Evolutionary conservation across 2,797 vertebrate species (phyloP), one percentile per base, ranked within the genome.

Genomic region (Pangasius macronema): DNA sequence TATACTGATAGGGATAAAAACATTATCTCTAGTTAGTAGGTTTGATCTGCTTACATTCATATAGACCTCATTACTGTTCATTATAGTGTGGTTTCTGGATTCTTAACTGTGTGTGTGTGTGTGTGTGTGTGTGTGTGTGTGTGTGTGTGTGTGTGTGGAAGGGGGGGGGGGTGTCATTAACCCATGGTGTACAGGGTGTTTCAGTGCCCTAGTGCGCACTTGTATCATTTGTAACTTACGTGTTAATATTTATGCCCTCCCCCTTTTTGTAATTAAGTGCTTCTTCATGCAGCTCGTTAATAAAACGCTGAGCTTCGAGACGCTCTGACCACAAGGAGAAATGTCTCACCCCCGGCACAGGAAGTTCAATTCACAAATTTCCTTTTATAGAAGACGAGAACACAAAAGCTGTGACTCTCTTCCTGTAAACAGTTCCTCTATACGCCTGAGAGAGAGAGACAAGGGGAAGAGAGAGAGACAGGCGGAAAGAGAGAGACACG

Each of bases 301-400:
- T 53, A 18, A 30, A 9, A 18, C 1, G n/a, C 7, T 2, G 75
- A 53, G 49, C 13, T 76, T 55, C 0, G 42, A 42, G 9, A 24
- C 3, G 1, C 3, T 73, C 6, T 75, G 72, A 42, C 2, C 30
- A 0, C 10, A 5, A 36, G 16, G 84, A 87, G 85, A 88, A 89
- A 81, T 80, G 76, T 91, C 91, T 94, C 89, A 90, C 93, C 94
- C 88, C 90, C 93, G 93, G 90, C 95, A 77, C 75, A 96, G 95
- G 95, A 96, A 96, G 95, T 93, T 88, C 90, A 93, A 92, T 6
- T 79, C 92, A 93, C 92, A 84, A 93, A 95, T 96, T 95, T 95
- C 96, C 96, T 96, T 96, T 96, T 96, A 95, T 95, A 96, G 95
- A 96, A 92, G 94, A 94, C 65, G 87, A 87, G 86, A 96, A 94